Base-by-base conservation (phyloP, 2,797 vertebrate species). In the Hyperoplus immaculatus region DNA sequence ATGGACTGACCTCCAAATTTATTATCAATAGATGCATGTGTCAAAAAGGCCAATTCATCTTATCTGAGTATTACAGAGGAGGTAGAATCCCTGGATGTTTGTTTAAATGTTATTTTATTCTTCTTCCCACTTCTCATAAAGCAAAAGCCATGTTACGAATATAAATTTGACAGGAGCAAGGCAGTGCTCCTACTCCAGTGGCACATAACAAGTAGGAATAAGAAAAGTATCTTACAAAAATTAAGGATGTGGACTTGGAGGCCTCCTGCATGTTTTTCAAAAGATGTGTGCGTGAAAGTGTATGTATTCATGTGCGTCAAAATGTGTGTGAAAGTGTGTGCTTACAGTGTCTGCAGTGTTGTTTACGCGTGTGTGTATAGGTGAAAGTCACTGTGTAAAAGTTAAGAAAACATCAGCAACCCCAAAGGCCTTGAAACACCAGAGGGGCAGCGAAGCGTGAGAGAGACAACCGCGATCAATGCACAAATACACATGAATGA, bases 391-490 rank as follows among this genome's bases (percentile, higher is more conserved):
- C 21, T 47, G 41, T 55, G 65, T 74, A 50, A 81, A 82, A 88
- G 75, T 87, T 82, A 82, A 59, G 55, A 66, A 82, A 87, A 87
- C 76, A 81, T 78, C 49, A 75, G 36, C 42, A 50, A 82, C 73
- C 90, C 67, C 53, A n/a, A 55, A 61, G 85, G 72, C 83, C 80
- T 80, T 75, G 15, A 83, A 81, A 78, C 69, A 54, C 78, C 74
- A 63, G 53, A 79, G 77, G 74, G 58, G 55, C 64, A 87, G 58
- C 55, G 59, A 84, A 86, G 75, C 69, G 54, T 75, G 76, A 88
- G 86, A 82, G 70, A 82, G 66, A 81, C 56, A 56, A 45, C 21
- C 21, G 36, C 15, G 42, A 91, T 95, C 90, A 65, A 92, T 91
- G 80, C 55, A 54, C 61, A 62, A 66, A 80, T 68, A 67, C 72